Conservation (phyloP, 2,888 invertebrate genomes). For the Macrophya annulata region DNA sequence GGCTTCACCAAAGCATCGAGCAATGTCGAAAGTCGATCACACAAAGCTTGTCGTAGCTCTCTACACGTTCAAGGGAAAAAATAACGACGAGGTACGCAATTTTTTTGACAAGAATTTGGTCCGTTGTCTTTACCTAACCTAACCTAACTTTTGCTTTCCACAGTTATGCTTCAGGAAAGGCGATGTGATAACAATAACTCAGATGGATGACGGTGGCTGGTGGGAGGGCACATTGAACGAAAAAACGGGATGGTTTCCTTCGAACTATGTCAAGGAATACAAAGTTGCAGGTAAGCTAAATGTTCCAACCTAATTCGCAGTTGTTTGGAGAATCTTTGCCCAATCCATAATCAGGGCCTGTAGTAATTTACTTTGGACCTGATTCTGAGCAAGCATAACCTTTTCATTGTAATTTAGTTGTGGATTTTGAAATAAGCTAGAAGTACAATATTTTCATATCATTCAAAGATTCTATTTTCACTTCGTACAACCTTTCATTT, state of each 20-base stretch:
- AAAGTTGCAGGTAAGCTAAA: slow-evolving; percentile 83
- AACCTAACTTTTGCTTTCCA: slow-evolving; percentile 63
- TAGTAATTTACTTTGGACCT: neutral
- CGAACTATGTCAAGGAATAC: slow-evolving; percentile 97
- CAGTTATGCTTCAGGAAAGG: slow-evolving; percentile 97
- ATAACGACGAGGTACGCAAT: slow-evolving; percentile 94
- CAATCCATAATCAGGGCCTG: neutral
- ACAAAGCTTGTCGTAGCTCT: slow-evolving; percentile 90
- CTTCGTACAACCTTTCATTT: neutral
- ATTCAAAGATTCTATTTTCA: neutral
- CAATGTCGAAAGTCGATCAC: slow-evolving; percentile 74
- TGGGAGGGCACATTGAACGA: slow-evolving; percentile 99
- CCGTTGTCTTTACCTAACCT: slow-evolving; percentile 36
- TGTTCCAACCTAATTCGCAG: neutral
- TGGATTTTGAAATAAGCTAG: neutral
- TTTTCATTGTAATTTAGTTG: neutral
- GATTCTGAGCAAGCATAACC: neutral
- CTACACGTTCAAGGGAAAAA: slow-evolving; percentile 96
- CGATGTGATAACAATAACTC: slow-evolving; percentile 97
- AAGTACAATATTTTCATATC: neutral
- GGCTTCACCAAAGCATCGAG: neutral
- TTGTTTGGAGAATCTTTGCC: too few relatives aligned
- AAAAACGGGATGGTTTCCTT: slow-evolving; percentile 99
- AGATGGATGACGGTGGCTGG: slow-evolving; percentile 98
- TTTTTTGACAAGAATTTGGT: neutral